Percentiles rank a stretch among this genome's conserved stretches.
Evolutionary conservation across 2,888 invertebrate genomes (phyloP).

Genomic region (Noctua fimbriata): DNA sequence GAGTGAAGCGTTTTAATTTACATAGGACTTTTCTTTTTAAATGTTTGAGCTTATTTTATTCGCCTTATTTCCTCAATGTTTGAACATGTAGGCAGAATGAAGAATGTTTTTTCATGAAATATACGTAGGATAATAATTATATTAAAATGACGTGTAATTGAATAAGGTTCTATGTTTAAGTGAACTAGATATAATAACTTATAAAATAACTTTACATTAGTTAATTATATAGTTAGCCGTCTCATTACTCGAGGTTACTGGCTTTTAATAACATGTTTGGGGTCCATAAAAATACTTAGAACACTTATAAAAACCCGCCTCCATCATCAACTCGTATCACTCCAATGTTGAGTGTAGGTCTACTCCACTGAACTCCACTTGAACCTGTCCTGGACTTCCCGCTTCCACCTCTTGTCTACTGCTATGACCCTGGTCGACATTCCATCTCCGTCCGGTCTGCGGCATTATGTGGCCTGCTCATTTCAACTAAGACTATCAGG

Average conservation of each 20-base stretch:
- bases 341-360: background rate
- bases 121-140: background rate
- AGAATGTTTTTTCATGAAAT: constrained; percentile 16
- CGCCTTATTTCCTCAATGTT: constrained; percentile 3
- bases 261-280: constrained; percentile 10
- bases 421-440: background rate
- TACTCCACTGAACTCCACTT: background rate
- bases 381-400: background rate
- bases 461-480: background rate
- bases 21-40: constrained; percentile 37
- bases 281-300: background rate
- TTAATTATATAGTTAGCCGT: background rate
- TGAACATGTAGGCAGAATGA: background rate
- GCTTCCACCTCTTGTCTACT: background rate
- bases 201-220: background rate
- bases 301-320: background rate
- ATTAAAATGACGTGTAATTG: background rate
- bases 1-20: constrained; percentile 43
- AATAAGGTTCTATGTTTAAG: background rate
- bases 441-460: background rate
- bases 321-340: background rate
- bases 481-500: background rate
- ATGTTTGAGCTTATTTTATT: constrained; percentile 31
- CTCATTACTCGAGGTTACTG: background rate
- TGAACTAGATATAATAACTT: background rate